phyloP scores from a whole-genome alignment of 2,888 invertebrate species.

The Aphodius granarius region DNA sequence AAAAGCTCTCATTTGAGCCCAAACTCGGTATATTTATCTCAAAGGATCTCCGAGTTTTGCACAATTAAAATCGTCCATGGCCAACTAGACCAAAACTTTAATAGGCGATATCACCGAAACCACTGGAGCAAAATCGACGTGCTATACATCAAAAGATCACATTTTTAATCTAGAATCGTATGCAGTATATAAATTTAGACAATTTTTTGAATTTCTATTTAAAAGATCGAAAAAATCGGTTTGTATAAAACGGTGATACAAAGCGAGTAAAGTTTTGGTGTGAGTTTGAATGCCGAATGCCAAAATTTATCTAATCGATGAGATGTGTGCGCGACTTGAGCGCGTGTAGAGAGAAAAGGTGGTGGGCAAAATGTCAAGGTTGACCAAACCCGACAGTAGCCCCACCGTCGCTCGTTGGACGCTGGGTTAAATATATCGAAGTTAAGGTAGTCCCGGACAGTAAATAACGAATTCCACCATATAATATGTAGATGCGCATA shows the following conservation, averaged over 20 bases:
- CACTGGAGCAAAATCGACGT: neutral
- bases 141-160: neutral
- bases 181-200: neutral
- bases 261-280: neutral
- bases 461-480: neutral
- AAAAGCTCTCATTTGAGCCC: too few species aligned
- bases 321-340: neutral
- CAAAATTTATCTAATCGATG: neutral
- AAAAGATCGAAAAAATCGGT: neutral
- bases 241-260: neutral
- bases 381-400: neutral
- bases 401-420: neutral
- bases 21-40: neutral
- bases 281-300: neutral
- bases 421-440: neutral
- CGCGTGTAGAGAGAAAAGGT: neutral
- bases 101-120: neutral
- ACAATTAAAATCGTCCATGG: too few species aligned
- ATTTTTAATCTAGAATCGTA: neutral
- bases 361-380: neutral
- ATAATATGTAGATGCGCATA: neutral
- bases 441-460: neutral
- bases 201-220: neutral
- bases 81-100: neutral
- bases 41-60: too few species aligned